phyloP scores from a whole-genome alignment of 2,113 vertebrate species.

The Rhadina sibilatrix region DNA sequence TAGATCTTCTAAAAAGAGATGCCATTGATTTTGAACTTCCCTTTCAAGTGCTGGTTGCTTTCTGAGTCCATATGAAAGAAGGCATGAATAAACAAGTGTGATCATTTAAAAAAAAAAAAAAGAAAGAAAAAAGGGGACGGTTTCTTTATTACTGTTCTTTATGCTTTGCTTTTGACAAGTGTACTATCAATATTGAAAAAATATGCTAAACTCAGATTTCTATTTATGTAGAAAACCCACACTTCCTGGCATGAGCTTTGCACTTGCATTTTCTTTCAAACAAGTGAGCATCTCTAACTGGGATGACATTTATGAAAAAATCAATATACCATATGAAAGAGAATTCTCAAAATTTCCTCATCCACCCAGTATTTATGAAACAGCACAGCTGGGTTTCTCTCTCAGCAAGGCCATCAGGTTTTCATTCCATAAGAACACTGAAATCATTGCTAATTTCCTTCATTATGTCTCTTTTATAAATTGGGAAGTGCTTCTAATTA shows the following conservation, averaged over 20 bases:
- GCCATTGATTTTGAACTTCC: not conserved
- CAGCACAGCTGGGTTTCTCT: not conserved
- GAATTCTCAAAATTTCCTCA: slow-evolving; percentile 29
- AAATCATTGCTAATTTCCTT: slow-evolving; percentile 1
- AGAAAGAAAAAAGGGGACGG: fast-evolving
- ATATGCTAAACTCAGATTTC: not conserved
- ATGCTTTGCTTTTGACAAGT: not conserved
- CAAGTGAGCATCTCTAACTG: not conserved
- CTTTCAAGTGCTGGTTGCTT: not conserved
- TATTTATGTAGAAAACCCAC: not conserved
- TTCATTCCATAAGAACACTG: not conserved
- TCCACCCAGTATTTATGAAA: not conserved
- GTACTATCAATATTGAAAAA: not conserved
- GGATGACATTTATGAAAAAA: not conserved
- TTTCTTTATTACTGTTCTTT: not conserved
- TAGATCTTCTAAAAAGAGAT: not conserved
- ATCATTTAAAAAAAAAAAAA: not conserved
- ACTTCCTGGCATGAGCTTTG: not conserved
- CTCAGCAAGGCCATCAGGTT: not conserved
- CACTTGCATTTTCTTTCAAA: slow-evolving; percentile 14
- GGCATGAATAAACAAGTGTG: not conserved
- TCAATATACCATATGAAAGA: not conserved
- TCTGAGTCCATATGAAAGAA: not conserved
- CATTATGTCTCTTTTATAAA: not conserved
- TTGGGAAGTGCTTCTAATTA: not conserved